Percentiles rank a stretch among this genome's conserved stretches.
phyloP scores from a whole-genome alignment of 1,140 invertebrate genomes.

The Telenomus remus region DNA sequence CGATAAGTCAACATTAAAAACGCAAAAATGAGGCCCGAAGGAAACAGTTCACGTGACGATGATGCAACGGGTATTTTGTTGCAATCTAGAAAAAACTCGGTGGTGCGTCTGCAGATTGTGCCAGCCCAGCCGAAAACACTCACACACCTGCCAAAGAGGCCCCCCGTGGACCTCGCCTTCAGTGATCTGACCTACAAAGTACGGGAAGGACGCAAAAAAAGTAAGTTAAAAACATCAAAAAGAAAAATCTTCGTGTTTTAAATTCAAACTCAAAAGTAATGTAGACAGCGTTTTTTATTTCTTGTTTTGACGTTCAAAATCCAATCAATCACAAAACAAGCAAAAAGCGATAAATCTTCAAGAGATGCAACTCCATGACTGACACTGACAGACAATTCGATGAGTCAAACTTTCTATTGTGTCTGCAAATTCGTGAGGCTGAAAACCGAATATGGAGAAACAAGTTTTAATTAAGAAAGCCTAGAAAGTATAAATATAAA shows the following conservation, averaged over 20 bases:
- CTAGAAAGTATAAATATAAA: conserved; percentile 22
- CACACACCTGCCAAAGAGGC: conserved; percentile 88
- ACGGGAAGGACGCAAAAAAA: conserved; percentile 85
- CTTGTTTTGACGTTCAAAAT: not conserved
- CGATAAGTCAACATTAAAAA: conserved; percentile 1
- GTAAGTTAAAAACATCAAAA: conserved; percentile 78
- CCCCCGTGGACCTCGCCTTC: conserved; percentile 91
- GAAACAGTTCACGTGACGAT: conserved; percentile 69
- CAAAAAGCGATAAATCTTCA: not conserved
- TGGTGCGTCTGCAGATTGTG: conserved; percentile 78
- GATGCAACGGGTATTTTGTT: conserved; percentile 70
- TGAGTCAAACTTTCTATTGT: conserved; percentile 35
- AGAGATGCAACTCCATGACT: conserved; percentile 2
- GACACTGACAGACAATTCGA: conserved; percentile 17
- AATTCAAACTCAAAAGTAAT: too few relatives aligned
- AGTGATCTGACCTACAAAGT: conserved; percentile 89
- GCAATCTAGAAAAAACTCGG: conserved; percentile 76
- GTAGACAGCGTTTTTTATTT: conserved; percentile 10
- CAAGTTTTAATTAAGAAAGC: conserved; percentile 28
- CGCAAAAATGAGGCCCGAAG: conserved; percentile 70
- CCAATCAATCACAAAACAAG: too few relatives aligned
- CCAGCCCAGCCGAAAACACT: conserved; percentile 84
- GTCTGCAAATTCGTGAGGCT: conserved; percentile 6
- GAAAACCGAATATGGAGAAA: conserved; percentile 4
- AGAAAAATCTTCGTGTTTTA: too few relatives aligned